These are phyloP conservation scores for Metalampra italica DNA, from an alignment of 2,888 invertebrate species.

Conservation along the genomic window DNA sequence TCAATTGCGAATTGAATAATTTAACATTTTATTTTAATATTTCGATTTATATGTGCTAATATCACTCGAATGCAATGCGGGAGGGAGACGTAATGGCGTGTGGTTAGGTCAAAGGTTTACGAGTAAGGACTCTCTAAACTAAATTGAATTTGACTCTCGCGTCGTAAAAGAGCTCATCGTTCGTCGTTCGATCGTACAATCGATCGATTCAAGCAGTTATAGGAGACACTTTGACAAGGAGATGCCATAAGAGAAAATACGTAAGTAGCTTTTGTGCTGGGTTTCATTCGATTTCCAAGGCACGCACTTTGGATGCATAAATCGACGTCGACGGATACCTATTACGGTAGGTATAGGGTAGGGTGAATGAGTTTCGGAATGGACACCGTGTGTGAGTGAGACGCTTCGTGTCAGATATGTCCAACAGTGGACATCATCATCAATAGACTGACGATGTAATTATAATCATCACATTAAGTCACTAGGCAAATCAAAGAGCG, in stretches of 20 bases:
- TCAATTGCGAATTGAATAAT: conserved; percentile 23
- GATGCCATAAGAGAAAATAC: conserved; percentile 31
- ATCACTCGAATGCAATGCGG: conserved; percentile 28
- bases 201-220: conserved; percentile 44
- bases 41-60: conserved; percentile 38
- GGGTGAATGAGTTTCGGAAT: no score
- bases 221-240: conserved; percentile 15
- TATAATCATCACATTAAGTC: no score
- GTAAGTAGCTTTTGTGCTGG: no score
- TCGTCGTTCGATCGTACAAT: conserved; percentile 49
- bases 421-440: no score
- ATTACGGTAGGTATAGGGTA: no score
- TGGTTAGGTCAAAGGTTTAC: conserved; percentile 68
- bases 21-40: conserved; percentile 15
- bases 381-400: no score
- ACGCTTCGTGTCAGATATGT: no score
- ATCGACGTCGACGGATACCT: no score
- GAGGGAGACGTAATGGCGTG: conserved; percentile 31
- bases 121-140: conserved; percentile 51
- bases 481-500: no score
- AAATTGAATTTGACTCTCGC: conserved; percentile 69
- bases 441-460: no score
- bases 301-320: no score
- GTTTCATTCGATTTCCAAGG: no score
- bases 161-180: conserved; percentile 63